Base-by-base conservation (phyloP, 2,797 vertebrate genomes). In the Oreochromis mossambicus region DNA sequence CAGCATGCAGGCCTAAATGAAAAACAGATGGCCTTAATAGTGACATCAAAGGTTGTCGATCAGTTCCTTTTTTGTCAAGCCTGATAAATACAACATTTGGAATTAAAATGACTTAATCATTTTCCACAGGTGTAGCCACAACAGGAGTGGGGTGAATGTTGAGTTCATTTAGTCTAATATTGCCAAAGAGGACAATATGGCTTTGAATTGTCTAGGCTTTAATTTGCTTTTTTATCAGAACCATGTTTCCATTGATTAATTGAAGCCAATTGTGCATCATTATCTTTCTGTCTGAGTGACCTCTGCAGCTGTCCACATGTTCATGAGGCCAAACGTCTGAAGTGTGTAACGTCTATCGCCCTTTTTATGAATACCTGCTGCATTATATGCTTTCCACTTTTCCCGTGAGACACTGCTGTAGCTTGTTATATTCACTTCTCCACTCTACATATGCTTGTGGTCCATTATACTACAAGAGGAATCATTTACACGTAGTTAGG, bases 101-200 rank as follows among this genome's bases (percentile, higher is more conserved):
- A 91, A 78, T 88, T 77, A 82, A 82, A 84, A 77, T 50, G 38
- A 63, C 68, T 81, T 85, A 85, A 92, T 91, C 78, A 77, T 89
- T 92, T 91, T 87, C 70, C 89, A 80, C 90, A 92, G 91, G 89
- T 90, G 89, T 82, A 84, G 82, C 84, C 77, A 70, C 79, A 92
- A 84, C 76, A 78, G 36, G 81, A 79, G 24, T 32, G 86, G 56
- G 54, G 82, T 87, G 61, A 87, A 66, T 54, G 85, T 51, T 88
- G 88, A 90, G 90, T 88, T 91, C 80, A 66, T 21, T 78, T 6
- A 7, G n/a, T 75, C 26, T 26, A 32, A 21, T 29, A 7, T 56
- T 92, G 88, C 91, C 93, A 94, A 91, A 90, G 76, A 82, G 77
- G 85, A 86, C 89, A 89, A 68, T 73, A 84, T 84, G 34, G 76